Percentiles rank a stretch among this genome's conserved stretches.
phyloP scores from a whole-genome alignment of 2,888 invertebrate species.

The Kuschelorhynchus macadamiae region DNA sequence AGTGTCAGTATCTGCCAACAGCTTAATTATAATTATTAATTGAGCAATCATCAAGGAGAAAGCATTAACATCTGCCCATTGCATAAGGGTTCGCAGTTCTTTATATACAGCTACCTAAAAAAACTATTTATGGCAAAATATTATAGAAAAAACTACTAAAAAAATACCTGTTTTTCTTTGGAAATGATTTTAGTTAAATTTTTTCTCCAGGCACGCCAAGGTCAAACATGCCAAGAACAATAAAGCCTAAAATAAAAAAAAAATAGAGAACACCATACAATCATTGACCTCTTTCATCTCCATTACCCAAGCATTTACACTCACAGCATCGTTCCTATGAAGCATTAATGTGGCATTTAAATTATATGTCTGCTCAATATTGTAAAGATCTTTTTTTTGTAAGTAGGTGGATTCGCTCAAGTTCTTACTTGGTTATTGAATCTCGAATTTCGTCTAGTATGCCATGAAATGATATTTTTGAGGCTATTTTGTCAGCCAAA shows the following conservation, averaged over 20 bases:
- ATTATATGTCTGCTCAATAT: constrained; percentile 45
- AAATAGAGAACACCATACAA: constrained; percentile 22
- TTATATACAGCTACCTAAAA: neutral
- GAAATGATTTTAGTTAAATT: constrained; percentile 38
- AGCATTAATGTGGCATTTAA: constrained; percentile 21
- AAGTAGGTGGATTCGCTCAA: constrained; percentile 42
- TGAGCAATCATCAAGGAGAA: constrained; percentile 33
- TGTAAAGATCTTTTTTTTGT: constrained; percentile 43
- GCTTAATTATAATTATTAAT: constrained; percentile 29
- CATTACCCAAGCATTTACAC: constrained; percentile 29
- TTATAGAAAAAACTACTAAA: neutral
- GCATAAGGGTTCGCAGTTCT: constrained; percentile 27
- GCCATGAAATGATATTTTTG: constrained; percentile 41
- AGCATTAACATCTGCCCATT: constrained; percentile 36
- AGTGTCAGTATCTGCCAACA: constrained; percentile 6
- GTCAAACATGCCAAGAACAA: constrained; percentile 8
- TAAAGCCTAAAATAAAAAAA: neutral
- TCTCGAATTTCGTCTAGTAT: constrained; percentile 45
- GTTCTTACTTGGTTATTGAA: neutral
- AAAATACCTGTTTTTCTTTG: constrained; percentile 7
- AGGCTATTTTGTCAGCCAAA: constrained; percentile 38
- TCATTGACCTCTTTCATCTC: constrained; percentile 20
- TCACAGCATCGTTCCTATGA: constrained; percentile 29
- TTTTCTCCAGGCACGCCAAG: constrained; percentile 34
- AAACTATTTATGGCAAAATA: neutral